phyloP scores from a whole-genome alignment of 2,888 invertebrate genomes.

The Malachius bipustulatus region DNA sequence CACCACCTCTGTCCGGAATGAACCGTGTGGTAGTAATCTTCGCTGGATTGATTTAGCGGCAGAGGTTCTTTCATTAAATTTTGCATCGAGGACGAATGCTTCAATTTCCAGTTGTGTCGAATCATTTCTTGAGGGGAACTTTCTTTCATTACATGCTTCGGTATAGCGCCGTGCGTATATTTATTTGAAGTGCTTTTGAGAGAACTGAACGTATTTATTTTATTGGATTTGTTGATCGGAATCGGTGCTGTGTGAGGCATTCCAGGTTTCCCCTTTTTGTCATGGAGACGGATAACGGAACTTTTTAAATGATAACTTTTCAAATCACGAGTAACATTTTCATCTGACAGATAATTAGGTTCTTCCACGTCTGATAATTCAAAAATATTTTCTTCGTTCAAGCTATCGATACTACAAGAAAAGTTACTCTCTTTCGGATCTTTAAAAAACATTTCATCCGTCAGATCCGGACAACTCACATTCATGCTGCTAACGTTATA shows the following conservation, averaged over 20 bases:
- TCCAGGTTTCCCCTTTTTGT: not conserved
- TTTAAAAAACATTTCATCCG: constrained; percentile 20
- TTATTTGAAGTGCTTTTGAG: not conserved
- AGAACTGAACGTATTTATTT: constrained; percentile 2
- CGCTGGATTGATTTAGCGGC: constrained; percentile 14
- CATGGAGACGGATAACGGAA: too few relatives aligned
- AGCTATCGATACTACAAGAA: too few relatives aligned
- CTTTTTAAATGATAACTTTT: too few relatives aligned
- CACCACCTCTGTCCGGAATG: constrained; percentile 29
- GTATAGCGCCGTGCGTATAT: not conserved
- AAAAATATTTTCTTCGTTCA: too few relatives aligned
- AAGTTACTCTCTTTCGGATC: too few relatives aligned
- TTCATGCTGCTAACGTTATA: constrained; percentile 25
- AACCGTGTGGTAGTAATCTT: constrained; percentile 33
- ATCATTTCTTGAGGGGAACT: constrained; percentile 27
- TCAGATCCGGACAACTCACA: constrained; percentile 30
- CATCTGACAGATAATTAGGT: too few relatives aligned
- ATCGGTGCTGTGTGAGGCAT: not conserved
- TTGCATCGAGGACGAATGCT: constrained; percentile 36
- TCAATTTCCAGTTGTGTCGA: constrained; percentile 30
- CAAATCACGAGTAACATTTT: too few relatives aligned
- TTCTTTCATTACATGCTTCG: constrained; percentile 14
- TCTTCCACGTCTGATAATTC: too few relatives aligned
- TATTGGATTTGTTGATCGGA: constrained; percentile 12
- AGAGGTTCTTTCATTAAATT: constrained; percentile 25